Conservation (phyloP, 2,797 vertebrate genomes). For the Phalloptychus januarius region DNA sequence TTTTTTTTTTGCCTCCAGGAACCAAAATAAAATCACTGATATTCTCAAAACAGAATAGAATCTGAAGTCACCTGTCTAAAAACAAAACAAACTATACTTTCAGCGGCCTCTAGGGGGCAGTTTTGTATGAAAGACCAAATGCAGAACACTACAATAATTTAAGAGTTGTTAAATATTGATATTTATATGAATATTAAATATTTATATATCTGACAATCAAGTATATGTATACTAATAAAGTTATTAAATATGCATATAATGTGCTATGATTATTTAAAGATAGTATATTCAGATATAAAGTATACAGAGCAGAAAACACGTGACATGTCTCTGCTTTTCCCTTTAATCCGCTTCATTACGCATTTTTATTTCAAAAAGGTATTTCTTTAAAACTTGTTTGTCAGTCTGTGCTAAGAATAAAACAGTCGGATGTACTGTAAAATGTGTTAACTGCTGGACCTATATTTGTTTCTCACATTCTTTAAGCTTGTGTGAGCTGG, state of each 20-base stretch:
- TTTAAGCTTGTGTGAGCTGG: neutral
- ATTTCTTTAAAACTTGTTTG: neutral
- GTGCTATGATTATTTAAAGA: neutral
- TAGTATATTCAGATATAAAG: neutral
- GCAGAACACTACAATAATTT: neutral
- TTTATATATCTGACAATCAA: neutral
- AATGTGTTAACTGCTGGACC: neutral
- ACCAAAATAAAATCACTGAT: neutral
- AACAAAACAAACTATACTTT: neutral
- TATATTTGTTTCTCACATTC: neutral
- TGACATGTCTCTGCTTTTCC: neutral
- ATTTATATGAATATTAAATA: too few species aligned
- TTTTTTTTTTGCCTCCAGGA: neutral
- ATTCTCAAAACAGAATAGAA: neutral
- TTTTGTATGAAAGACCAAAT: neutral
- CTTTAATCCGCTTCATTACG: neutral
- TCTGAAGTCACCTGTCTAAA: neutral
- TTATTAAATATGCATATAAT: neutral
- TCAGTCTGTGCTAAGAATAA: neutral
- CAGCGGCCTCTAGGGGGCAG: constrained; percentile 29
- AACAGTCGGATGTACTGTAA: neutral
- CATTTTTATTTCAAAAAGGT: neutral
- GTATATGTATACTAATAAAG: neutral
- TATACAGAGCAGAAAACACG: neutral
- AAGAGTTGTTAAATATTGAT: neutral